Evolutionary conservation across 2,888 invertebrate genomes (phyloP).

Genomic region (Polymixis flavicincta): DNA sequence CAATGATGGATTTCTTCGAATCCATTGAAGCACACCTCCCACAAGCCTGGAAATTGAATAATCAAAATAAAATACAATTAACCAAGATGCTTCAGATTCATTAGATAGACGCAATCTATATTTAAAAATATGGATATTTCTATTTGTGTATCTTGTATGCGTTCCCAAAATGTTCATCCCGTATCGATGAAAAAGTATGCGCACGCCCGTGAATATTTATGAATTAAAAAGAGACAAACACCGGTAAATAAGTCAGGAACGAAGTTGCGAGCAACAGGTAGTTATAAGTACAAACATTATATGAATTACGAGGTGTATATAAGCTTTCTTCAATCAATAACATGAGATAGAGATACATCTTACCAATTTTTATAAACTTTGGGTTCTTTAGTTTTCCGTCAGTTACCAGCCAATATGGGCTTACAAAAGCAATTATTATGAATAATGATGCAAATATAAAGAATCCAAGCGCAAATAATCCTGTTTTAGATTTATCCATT

Average conservation of each 20-base stretch:
- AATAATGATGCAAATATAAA: conserved; percentile 93
- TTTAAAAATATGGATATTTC: no score
- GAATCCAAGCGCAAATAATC: conserved; percentile 92
- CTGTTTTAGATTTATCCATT: conserved; percentile 92
- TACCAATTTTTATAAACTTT: conserved; percentile 95
- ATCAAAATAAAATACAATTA: neutral
- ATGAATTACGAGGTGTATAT: neutral
- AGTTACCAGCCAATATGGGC: conserved; percentile 96
- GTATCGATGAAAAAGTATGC: neutral
- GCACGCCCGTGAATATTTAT: neutral
- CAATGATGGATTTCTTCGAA: conserved; percentile 96
- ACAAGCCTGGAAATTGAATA: conserved; percentile 92
- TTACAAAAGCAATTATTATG: conserved; percentile 95
- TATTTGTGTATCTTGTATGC: neutral
- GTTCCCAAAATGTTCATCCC: neutral
- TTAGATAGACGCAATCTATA: no score
- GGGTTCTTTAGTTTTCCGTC: conserved; percentile 94
- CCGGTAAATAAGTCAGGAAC: neutral
- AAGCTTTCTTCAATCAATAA: neutral
- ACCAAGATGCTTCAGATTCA: neutral
- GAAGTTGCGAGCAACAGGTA: neutral
- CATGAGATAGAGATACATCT: conserved; percentile 51
- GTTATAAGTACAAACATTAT: neutral
- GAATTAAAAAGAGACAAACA: neutral
- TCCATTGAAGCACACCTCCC: conserved; percentile 98